phyloP scores from a whole-genome alignment of 2,888 invertebrate genomes.

The Cephalotes varians region DNA sequence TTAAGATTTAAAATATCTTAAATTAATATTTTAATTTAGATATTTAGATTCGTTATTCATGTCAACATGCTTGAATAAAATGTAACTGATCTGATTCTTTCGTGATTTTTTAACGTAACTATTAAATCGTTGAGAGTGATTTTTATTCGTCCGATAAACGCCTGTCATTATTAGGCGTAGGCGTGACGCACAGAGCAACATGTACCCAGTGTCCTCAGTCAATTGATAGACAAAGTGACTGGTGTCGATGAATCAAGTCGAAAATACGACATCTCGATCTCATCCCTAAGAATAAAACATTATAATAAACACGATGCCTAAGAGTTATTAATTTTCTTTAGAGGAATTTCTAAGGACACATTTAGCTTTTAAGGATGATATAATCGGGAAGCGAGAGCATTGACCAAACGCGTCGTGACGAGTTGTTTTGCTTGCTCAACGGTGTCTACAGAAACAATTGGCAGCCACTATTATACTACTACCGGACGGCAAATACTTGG shows the following conservation, averaged over 20 bases:
- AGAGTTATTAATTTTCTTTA: background rate
- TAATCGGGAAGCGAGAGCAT: slow-evolving; percentile 16
- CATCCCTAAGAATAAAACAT: background rate
- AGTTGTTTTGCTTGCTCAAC: slow-evolving; percentile 34
- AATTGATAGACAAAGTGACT: slow-evolving; percentile 51
- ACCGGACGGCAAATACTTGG: slow-evolving; percentile 77
- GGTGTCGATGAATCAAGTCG: slow-evolving; percentile 41
- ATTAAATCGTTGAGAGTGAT: slow-evolving; percentile 67
- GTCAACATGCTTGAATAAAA: background rate
- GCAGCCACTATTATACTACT: slow-evolving; percentile 59
- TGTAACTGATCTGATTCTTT: background rate
- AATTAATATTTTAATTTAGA: background rate
- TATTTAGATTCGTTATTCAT: background rate
- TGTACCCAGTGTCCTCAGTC: slow-evolving; percentile 66
- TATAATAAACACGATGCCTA: background rate
- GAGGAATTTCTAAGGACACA: background rate
- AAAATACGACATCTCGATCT: background rate
- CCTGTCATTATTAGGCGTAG: slow-evolving; percentile 63
- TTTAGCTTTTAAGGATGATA: background rate
- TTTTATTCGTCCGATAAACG: slow-evolving; percentile 63
- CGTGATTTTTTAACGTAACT: background rate
- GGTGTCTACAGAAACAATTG: slow-evolving; percentile 54
- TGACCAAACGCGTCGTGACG: slow-evolving; percentile 19
- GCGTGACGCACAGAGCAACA: slow-evolving; percentile 66
- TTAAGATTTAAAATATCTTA: background rate